Evolutionary conservation across 2,797 vertebrate species (phyloP), one percentile per base, ranked within the genome.

Genomic region (Rallus crepitans): DNA sequence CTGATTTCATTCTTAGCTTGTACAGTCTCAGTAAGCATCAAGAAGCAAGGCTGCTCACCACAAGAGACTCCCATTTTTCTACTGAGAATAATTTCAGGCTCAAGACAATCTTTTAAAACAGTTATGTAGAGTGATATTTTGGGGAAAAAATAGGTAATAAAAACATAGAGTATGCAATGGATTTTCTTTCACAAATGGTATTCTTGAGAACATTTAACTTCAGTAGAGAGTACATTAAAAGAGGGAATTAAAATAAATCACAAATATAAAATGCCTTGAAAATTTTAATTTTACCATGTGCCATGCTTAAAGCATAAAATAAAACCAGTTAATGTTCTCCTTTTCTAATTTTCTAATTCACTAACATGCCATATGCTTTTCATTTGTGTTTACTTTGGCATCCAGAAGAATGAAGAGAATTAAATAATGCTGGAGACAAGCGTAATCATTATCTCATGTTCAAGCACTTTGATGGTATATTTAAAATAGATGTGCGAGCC

Each of bases 331-430:
- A 93, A 93, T 95, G 69, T 87, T 72, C 61, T 90, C 35, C 24
- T 70, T 88, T 87, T 79, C 70, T 87, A 80, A 92, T 92, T 94
- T 83, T 82, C 50, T 83, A 93, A 87, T 94, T 92, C 91, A 80
- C 70, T 94, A 75, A 82, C 90, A 92, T 90, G 82, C 73, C 90
- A 89, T 96, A 89, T 94, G 96, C 94, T 97, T 96, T 96, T 96
- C 72, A 89, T 96, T 95, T 94, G 48, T 95, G 65, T 97, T 97
- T 95, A 79, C 88, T 94, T 94, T 94, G 90, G 77, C 95, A 95
- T 87, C 63, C 69, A 81, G 75, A 87, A 95, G 70, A 93, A 91
- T 78, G 75, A 70, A 73, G 75, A 73, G 63, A 83, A 91, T 93
- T 93, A 87, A 94, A 76, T 94, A 87, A 82, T 85, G 52, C 59